Evolutionary conservation across 2,888 invertebrate genomes (phyloP).

Genomic region (Lacanobia oleracea): DNA sequence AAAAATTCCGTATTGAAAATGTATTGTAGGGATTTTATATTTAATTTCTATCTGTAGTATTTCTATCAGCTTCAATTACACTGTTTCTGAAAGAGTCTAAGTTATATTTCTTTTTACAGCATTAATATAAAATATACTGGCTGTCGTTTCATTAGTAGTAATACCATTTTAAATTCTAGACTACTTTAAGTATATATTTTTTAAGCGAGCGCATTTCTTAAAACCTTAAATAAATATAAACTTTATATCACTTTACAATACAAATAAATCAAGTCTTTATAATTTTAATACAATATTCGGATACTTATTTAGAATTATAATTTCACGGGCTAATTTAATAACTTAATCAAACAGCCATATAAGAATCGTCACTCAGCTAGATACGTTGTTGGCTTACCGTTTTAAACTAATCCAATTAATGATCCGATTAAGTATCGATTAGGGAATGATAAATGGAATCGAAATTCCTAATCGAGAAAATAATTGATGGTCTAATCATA

Average conservation of each 20-base stretch:
- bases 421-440: constrained; percentile 63
- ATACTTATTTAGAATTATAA: constrained; percentile 23
- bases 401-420: constrained; percentile 64
- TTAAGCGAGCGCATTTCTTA: neutral
- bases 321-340: constrained; percentile 37
- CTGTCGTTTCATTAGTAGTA: neutral
- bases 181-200: neutral
- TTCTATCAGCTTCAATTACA: neutral
- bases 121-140: neutral
- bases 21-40: no score
- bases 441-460: constrained; percentile 60
- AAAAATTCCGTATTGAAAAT: no score
- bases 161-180: neutral
- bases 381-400: constrained; percentile 53
- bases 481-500: constrained; percentile 55
- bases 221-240: constrained; percentile 1
- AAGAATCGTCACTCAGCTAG: constrained; percentile 34
- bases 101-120: neutral
- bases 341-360: constrained; percentile 55
- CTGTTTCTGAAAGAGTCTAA: neutral
- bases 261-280: constrained; percentile 15
- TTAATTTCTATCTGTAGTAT: neutral
- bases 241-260: neutral
- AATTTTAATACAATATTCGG: constrained; percentile 25
- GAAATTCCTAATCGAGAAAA: constrained; percentile 51